Conservation (phyloP, 2,113 vertebrate species). For the Orthonyx spaldingii region DNA sequence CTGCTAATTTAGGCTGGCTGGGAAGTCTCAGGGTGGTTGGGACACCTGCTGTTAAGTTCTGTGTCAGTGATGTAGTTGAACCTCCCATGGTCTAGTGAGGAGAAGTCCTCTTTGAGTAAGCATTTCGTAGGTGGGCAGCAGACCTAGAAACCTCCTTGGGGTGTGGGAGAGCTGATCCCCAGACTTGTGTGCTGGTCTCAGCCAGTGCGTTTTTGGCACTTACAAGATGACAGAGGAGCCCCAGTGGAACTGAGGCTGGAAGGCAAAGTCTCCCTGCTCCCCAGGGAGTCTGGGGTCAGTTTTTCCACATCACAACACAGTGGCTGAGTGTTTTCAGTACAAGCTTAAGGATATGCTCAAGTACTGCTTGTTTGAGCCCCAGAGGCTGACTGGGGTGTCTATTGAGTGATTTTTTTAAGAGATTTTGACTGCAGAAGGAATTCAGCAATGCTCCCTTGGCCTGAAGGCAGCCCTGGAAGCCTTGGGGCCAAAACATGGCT, state of each 20-base stretch:
- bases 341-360: not conserved
- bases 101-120: not conserved
- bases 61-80: not conserved
- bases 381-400: not conserved
- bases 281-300: not conserved
- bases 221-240: not conserved
- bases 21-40: not conserved
- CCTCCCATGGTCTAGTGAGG: fast-evolving
- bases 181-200: not conserved
- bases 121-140: not conserved
- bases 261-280: not conserved
- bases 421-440: not conserved
- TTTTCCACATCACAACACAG: not conserved
- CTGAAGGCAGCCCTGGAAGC: not conserved
- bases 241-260: not conserved
- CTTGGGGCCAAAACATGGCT: fast-evolving
- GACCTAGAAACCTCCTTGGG: not conserved
- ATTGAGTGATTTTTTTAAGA: not conserved
- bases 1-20: not conserved
- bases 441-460: not conserved
- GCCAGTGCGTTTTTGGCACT: fast-evolving
- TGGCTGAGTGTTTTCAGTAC: not conserved
- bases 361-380: not conserved
- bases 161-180: not conserved
- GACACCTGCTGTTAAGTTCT: not conserved